Conservation (phyloP, 2,113 vertebrate species). For the Hoplias malabaricus region DNA sequence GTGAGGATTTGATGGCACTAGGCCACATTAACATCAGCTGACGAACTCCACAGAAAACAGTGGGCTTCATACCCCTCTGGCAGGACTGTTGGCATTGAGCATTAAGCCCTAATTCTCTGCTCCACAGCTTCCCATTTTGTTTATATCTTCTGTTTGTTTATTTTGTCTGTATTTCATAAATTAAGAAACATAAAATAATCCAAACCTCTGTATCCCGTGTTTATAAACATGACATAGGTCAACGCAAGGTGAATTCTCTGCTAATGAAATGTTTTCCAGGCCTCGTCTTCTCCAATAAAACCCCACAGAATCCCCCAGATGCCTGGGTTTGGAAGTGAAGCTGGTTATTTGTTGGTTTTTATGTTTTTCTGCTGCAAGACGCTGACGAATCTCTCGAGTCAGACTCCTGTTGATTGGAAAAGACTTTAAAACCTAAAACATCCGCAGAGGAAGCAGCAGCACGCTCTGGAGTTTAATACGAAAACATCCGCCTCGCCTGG, state of each 20-base stretch:
- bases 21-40: no score
- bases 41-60: no score
- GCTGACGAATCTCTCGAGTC: no score
- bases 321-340: not conserved
- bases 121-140: no score
- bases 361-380: not conserved
- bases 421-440: not conserved
- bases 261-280: not conserved
- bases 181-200: no score
- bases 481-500: not conserved
- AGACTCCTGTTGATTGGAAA: not conserved
- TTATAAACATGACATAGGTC: not conserved
- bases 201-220: not conserved
- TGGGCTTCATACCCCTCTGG: no score
- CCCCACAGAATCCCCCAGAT: not conserved
- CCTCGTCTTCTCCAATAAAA: not conserved
- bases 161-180: no score
- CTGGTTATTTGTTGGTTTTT: not conserved
- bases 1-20: no score
- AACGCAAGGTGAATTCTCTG: not conserved
- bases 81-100: no score
- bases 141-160: no score
- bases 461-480: not conserved
- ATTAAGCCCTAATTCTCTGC: no score
- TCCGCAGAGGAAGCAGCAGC: not conserved